Conservation (phyloP, 2,113 vertebrate genomes). For the Sceloporus undulatus region DNA sequence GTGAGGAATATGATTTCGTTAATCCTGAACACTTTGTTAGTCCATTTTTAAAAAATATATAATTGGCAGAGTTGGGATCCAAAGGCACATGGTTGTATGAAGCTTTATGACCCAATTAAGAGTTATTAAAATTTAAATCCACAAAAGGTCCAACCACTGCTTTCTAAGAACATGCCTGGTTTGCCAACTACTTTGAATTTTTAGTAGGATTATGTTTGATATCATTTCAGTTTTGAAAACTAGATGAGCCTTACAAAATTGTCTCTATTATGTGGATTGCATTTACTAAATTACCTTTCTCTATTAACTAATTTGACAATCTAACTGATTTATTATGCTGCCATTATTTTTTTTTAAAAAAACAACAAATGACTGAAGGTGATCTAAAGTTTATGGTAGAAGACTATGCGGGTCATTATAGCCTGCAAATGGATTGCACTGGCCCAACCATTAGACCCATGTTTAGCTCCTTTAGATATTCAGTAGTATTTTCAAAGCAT, state of each 20-base stretch:
- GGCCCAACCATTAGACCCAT: neutral
- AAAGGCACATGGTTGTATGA: slow-evolving; percentile 14
- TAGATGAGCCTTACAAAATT: slow-evolving; percentile 42
- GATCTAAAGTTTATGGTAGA: neutral
- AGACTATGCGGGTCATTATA: neutral
- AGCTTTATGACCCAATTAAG: slow-evolving; percentile 41
- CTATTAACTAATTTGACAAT: neutral
- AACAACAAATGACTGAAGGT: neutral
- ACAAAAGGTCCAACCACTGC: neutral
- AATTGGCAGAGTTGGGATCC: slow-evolving; percentile 37
- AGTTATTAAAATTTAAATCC: slow-evolving; percentile 40
- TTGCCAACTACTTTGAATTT: slow-evolving; percentile 1
- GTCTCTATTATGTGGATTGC: slow-evolving; percentile 28
- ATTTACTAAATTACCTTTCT: neutral
- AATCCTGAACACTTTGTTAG: slow-evolving; percentile 43
- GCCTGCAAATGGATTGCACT: neutral
- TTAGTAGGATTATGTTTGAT: slow-evolving; percentile 47
- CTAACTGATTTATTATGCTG: neutral
- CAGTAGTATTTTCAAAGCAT: neutral
- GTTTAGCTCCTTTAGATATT: neutral
- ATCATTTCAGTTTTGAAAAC: slow-evolving; percentile 41
- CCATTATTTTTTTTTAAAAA: neutral
- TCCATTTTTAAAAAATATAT: slow-evolving; percentile 39
- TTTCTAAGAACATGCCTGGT: slow-evolving; percentile 31
- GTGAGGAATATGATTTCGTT: slow-evolving; percentile 36